Percentiles rank a stretch among this genome's conserved stretches.
Evolutionary conservation across 1,140 invertebrate species (phyloP).

Genomic region (Lepidurus apus): DNA sequence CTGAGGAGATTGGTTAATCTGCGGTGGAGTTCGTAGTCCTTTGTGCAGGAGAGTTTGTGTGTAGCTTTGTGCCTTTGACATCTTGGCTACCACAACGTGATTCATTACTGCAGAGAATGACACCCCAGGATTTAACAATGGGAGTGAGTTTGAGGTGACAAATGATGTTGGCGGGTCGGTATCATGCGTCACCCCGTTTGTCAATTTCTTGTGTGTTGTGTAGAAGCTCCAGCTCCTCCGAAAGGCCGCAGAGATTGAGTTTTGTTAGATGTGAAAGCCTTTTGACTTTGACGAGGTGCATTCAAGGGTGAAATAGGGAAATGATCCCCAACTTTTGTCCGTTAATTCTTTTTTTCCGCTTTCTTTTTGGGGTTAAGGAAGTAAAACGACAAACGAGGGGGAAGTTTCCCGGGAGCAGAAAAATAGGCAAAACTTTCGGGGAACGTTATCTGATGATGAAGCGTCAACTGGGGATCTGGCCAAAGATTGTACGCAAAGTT

Average conservation of each 20-base stretch:
- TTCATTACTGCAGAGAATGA: constrained; percentile 14
- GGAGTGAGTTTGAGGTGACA: constrained; percentile 18
- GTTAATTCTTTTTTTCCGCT: background rate
- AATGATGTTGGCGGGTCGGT: constrained; percentile 7
- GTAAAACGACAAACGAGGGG: constrained; percentile 1
- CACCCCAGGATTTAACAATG: background rate
- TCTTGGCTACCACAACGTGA: constrained; percentile 10
- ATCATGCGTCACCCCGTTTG: constrained; percentile 10
- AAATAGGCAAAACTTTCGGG: background rate
- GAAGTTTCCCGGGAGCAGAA: background rate
- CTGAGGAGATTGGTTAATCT: background rate
- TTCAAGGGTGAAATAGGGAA: constrained; percentile 15
- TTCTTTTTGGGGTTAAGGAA: background rate
- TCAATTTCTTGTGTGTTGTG: constrained; percentile 13
- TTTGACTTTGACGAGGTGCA: constrained; percentile 11
- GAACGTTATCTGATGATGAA: background rate
- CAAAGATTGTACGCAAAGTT: background rate
- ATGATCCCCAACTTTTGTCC: constrained; percentile 18
- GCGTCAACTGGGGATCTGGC: background rate
- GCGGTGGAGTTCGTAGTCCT: background rate
- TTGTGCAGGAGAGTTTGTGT: background rate
- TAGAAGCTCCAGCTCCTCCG: background rate
- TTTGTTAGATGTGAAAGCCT: constrained; percentile 19
- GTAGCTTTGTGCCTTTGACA: background rate
- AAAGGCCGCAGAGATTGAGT: background rate